A percentile compares a stretch with the other conserved stretches of the same genome.
Evolutionary conservation across 2,888 invertebrate genomes (phyloP).

Genomic region (Drosophila mayaguana): DNA sequence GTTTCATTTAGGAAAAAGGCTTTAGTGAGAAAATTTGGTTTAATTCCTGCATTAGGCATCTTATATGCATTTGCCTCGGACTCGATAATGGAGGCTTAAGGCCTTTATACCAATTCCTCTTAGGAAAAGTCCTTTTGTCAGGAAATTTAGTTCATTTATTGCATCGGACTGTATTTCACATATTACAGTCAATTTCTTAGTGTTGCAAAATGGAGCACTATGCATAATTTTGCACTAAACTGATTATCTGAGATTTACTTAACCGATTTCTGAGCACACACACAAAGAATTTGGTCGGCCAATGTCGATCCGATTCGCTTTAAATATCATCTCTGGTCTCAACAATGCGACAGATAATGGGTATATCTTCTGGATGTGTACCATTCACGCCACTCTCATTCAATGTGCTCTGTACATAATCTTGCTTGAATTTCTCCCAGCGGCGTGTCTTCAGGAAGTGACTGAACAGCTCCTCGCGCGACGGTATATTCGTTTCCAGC

Average conservation of each 20-base stretch:
- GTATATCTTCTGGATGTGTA: conserved; percentile 82
- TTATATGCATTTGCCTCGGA: too few species aligned
- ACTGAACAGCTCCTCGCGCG: conserved; percentile 78
- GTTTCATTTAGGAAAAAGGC: not conserved
- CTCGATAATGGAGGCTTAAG: too few species aligned
- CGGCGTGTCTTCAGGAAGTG: conserved; percentile 80
- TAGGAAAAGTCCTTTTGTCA: not conserved
- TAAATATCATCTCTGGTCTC: conserved; percentile 64
- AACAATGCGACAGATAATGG: conserved; percentile 83
- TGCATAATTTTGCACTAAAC: not conserved
- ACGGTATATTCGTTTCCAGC: conserved; percentile 82
- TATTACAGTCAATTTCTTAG: not conserved
- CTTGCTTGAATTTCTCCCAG: conserved; percentile 81
- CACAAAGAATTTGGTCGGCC: conserved; percentile 12
- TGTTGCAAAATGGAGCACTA: too few species aligned
- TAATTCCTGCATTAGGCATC: not conserved
- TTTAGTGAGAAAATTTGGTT: not conserved
- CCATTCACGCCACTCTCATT: conserved; percentile 60
- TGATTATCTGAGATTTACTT: not conserved
- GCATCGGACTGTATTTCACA: not conserved
- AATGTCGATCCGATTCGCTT: not conserved
- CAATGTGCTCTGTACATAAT: conserved; percentile 69
- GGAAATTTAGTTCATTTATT: not conserved
- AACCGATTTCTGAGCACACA: not conserved
- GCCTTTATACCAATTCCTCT: not conserved